Percentiles rank a stretch among this genome's conserved stretches.
phyloP scores from a whole-genome alignment of 2,113 vertebrate species.

The Tautogolabrus adspersus region DNA sequence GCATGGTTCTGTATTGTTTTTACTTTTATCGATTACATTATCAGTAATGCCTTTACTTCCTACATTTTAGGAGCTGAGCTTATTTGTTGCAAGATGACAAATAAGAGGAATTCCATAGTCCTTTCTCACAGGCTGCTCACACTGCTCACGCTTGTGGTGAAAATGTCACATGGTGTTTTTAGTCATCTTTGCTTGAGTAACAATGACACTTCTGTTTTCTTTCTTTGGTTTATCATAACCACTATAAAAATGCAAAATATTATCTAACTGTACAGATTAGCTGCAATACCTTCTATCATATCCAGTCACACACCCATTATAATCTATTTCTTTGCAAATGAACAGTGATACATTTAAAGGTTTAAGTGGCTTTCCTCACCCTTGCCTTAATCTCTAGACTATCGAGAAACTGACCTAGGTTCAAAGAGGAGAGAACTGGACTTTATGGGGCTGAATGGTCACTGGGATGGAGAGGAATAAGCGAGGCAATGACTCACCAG shows the following conservation, averaged over 20 bases:
- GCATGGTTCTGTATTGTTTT: not conserved
- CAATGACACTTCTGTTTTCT: not conserved
- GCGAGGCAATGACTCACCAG: constrained; percentile 88
- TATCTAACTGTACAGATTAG: not conserved
- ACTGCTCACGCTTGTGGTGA: not conserved
- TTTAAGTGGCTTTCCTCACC: not conserved
- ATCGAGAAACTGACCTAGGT: not conserved
- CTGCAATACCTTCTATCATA: not conserved
- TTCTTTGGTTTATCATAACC: not conserved
- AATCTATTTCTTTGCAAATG: not conserved
- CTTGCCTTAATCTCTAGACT: not conserved
- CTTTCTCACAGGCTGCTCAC: not conserved
- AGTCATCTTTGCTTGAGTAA: no score
- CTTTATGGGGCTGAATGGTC: constrained; percentile 27
- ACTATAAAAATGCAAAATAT: not conserved
- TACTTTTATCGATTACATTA: not conserved
- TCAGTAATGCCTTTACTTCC: not conserved
- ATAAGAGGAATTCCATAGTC: no score
- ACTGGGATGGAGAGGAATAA: constrained; percentile 58
- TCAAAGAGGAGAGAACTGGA: constrained; percentile 14
- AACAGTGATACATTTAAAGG: constrained; percentile 1
- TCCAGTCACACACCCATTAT: not conserved
- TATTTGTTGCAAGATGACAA: no score
- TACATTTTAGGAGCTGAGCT: not conserved
- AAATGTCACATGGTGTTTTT: no score